Base-by-base conservation (phyloP, 1,140 invertebrate genomes). In the Papilio xuthus region DNA sequence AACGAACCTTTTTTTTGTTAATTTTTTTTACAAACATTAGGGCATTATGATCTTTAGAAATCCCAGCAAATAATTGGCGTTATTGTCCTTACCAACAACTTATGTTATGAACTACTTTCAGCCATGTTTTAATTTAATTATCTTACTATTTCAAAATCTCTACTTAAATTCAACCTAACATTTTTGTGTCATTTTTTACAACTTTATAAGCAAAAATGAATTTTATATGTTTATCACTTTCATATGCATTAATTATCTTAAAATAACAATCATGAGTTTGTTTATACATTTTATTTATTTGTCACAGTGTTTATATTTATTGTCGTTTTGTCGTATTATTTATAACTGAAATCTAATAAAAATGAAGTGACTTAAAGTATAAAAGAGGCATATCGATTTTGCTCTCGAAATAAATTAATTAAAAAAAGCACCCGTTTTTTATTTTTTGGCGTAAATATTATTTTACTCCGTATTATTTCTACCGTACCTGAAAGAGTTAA, bases 301-400 rank as follows among this genome's bases (percentile, higher is more conserved):
- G 67, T 56, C 76, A 60, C 26, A 77, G 23, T 75, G 72, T 75
- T 26, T 74, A 50, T 77, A 82, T 80, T 84, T 82, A 81, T 78
- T 82, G 44, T 74, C 20, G 41, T 47, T 81, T 82, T 82, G 50
- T 84, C 77, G 82, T 82, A 44, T 79, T 75, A 75, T 75, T 75
- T 75, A 75, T 75, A 53, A 26, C 4, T 47, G 15, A 42, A 47
- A 44, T 63, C 41, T 92, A 92, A 92, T 92, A 92, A 92, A 84
- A 92, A 93, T 93, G 92, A 93, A 93, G 92, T 93, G 92, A 92
- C 92, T 82, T 83, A 80, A 87, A 79, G 50, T 79, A 23, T 79
- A 81, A 78, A 77, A 81, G 78, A 84, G 80, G 82, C 74, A 84
- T 86, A 83, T 86, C 81, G 85, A 87, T 87, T 90, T 86, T 90